Percentiles rank a stretch among this genome's conserved stretches.
Evolutionary conservation across 2,888 invertebrate genomes (phyloP).

Genomic region (Pristionchus fissidentatus): DNA sequence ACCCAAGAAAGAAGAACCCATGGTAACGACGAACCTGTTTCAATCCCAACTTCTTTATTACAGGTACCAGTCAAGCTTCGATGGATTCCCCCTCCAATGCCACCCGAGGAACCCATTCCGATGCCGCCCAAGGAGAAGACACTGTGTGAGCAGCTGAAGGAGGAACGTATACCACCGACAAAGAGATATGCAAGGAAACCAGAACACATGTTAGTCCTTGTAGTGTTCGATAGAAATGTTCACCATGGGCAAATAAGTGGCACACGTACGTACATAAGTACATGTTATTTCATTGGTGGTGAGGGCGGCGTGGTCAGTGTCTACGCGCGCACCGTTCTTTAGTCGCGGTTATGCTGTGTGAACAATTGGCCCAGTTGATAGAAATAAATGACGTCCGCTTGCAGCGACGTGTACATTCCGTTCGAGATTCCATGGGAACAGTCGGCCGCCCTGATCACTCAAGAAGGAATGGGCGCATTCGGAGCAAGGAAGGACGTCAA

Average conservation of each 20-base stretch:
- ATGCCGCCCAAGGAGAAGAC: conserved; percentile 48
- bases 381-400: neutral
- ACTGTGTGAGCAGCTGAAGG: conserved; percentile 42
- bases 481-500: conserved; percentile 33
- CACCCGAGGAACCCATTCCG: conserved; percentile 46
- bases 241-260: neutral
- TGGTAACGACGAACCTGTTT: neutral
- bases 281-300: too few relatives aligned
- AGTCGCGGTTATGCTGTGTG: too few relatives aligned
- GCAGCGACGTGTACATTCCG: conserved; percentile 46
- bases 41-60: neutral
- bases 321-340: too few relatives aligned
- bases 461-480: conserved; percentile 45
- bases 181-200: conserved; percentile 47
- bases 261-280: too few relatives aligned
- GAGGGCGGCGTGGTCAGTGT: too few relatives aligned
- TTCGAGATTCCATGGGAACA: conserved; percentile 49
- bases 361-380: neutral
- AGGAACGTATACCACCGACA: conserved; percentile 43
- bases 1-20: conserved; percentile 25
- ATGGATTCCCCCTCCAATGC: conserved; percentile 46
- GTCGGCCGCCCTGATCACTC: conserved; percentile 27
- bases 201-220: conserved; percentile 42
- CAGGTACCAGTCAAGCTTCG: conserved; percentile 17
- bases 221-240: too few relatives aligned